These are phyloP conservation scores for Rousettus leschenaultii DNA, from an alignment of 2,113 vertebrate species.

Conservation along the genomic window DNA sequence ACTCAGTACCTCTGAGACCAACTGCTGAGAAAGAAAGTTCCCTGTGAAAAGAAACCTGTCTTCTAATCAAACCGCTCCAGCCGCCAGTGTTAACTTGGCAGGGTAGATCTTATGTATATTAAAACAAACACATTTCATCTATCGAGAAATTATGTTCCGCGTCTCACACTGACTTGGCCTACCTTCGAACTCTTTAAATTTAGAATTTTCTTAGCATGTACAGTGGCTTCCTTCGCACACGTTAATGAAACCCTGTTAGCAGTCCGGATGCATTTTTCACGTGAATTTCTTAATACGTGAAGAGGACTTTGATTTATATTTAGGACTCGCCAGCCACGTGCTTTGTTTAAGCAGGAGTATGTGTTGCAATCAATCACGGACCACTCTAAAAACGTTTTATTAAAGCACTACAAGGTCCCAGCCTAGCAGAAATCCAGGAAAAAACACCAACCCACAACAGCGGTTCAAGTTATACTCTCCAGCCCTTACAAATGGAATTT, in stretches of 20 bases:
- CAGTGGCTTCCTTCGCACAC: neutral
- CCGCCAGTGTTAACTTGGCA: constrained; percentile 37
- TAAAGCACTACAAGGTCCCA: neutral
- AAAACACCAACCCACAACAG: neutral
- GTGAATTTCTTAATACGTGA: neutral
- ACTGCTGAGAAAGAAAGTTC: constrained; percentile 71
- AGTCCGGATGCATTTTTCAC: neutral
- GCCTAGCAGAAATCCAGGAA: neutral
- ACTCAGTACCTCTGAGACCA: constrained; percentile 71
- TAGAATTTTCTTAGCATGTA: neutral
- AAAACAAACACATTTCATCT: neutral
- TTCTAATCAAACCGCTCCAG: constrained; percentile 58
- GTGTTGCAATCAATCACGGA: constrained; percentile 28
- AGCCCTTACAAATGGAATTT: constrained; percentile 16
- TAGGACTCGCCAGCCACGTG: neutral
- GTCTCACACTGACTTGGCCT: neutral
- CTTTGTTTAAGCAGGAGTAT: neutral
- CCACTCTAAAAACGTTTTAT: neutral
- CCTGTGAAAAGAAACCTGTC: constrained; percentile 55
- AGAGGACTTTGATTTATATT: constrained; percentile 1
- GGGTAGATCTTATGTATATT: neutral
- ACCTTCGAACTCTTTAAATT: constrained; percentile 31
- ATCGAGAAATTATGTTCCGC: neutral
- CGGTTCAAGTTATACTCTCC: neutral
- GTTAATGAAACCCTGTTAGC: neutral